These are phyloP conservation scores for Peucedramus taeniatus DNA, from an alignment of 2,113 vertebrate genomes.

Conservation along the genomic window DNA sequence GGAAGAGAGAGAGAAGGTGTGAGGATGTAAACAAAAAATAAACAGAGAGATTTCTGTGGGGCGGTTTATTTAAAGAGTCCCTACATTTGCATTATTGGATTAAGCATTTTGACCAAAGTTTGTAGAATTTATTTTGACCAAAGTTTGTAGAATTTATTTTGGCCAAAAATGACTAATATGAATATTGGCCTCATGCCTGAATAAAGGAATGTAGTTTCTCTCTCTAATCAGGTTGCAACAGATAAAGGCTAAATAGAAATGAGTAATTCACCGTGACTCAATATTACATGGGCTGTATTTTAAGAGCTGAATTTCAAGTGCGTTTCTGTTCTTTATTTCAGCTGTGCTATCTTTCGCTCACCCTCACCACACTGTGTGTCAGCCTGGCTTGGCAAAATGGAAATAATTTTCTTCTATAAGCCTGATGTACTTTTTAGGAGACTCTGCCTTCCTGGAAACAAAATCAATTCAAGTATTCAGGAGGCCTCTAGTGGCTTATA, in stretches of 20 bases:
- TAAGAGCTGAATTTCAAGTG: conserved; percentile 67
- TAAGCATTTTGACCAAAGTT: conserved; percentile 58
- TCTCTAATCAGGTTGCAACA: conserved; percentile 64
- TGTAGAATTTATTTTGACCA: conserved; percentile 58
- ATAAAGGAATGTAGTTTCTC: conserved; percentile 62
- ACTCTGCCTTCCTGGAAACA: conserved; percentile 65
- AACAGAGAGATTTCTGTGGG: background rate
- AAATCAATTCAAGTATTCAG: conserved; percentile 70
- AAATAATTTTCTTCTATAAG: conserved; percentile 49
- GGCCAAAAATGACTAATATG: conserved; percentile 61
- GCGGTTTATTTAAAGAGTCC: conserved; percentile 48
- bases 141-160: conserved; percentile 61
- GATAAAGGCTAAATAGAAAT: conserved; percentile 67
- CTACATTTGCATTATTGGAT: conserved; percentile 50
- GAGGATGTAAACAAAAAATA: conserved; percentile 39
- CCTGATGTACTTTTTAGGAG: conserved; percentile 66
- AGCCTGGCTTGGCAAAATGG: background rate
- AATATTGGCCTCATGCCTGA: conserved; percentile 58
- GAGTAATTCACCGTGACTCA: conserved; percentile 63
- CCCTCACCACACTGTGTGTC: conserved; percentile 4
- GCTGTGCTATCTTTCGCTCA: conserved; percentile 37
- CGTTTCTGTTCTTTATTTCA: conserved; percentile 55
- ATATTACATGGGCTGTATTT: conserved; percentile 58
- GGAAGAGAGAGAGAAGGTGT: conserved; percentile 10
- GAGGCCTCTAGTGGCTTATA: conserved; percentile 66